Percentiles rank a stretch among this genome's conserved stretches.
phyloP scores from a whole-genome alignment of 2,113 vertebrate species.

The Procapra przewalskii region DNA sequence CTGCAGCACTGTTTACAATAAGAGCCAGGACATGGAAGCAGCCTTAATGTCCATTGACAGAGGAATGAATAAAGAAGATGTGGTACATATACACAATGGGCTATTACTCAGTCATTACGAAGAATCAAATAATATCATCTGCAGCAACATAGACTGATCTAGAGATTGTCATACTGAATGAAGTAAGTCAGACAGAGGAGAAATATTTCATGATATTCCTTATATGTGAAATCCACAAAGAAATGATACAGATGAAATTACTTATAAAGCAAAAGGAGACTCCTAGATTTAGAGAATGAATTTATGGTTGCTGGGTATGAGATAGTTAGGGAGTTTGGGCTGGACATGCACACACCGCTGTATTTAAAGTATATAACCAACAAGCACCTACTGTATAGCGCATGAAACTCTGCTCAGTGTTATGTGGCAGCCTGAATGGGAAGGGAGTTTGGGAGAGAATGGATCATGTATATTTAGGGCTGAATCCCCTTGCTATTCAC shows the following conservation, averaged over 20 bases:
- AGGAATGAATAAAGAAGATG: background rate
- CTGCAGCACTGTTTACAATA: background rate
- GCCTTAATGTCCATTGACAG: background rate
- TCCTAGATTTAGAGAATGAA: background rate
- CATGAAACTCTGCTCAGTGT: background rate
- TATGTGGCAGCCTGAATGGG: background rate
- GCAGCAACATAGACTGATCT: background rate
- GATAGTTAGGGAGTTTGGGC: background rate
- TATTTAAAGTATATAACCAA: background rate
- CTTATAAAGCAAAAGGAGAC: background rate
- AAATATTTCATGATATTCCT: background rate
- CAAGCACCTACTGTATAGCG: background rate
- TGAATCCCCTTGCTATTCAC: background rate
- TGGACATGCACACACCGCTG: background rate
- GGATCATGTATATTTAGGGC: background rate
- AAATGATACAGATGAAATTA: background rate
- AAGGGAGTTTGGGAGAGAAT: background rate
- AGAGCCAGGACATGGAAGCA: background rate
- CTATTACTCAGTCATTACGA: background rate
- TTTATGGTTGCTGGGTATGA: background rate
- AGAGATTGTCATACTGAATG: background rate
- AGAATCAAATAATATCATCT: background rate
- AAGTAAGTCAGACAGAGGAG: background rate
- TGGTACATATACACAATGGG: background rate
- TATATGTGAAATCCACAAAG: background rate